A percentile compares a stretch with the other conserved stretches of the same genome.
phyloP scores from a whole-genome alignment of 2,888 invertebrate genomes.

The Philopedon plagiatum region DNA sequence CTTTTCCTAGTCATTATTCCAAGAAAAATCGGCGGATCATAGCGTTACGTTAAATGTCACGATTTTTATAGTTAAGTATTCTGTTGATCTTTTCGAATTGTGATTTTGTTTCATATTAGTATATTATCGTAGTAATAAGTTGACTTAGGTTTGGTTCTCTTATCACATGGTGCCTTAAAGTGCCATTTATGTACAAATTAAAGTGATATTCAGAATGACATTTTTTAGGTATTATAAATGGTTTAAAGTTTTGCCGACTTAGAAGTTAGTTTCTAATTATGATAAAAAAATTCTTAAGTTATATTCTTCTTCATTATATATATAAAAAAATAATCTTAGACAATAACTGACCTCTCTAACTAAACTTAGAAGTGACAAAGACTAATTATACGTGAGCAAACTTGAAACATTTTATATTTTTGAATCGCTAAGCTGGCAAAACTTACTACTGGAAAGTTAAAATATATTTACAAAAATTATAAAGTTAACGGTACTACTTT shows the following conservation, averaged over 20 bases:
- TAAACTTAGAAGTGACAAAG: too few species aligned
- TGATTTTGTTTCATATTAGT: slow-evolving; percentile 5
- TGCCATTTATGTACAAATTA: slow-evolving; percentile 27
- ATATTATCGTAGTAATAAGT: neutral
- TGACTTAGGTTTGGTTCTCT: neutral
- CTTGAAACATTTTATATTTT: too few species aligned
- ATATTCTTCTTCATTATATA: too few species aligned
- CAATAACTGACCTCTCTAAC: too few species aligned
- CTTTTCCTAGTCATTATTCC: slow-evolving; percentile 22
- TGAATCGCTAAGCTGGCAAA: too few species aligned
- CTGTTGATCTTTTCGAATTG: slow-evolving; percentile 23
- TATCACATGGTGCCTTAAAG: slow-evolving; percentile 26
- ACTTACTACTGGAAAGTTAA: too few species aligned
- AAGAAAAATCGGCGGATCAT: neutral
- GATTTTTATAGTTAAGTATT: slow-evolving; percentile 2
- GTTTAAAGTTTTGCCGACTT: neutral
- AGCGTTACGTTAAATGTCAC: neutral
- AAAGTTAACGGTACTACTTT: too few species aligned
- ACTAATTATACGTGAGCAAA: too few species aligned
- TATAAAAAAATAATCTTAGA: too few species aligned
- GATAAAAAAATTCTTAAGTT: too few species aligned
- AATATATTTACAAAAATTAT: too few species aligned
- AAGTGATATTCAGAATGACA: neutral
- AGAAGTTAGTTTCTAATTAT: too few species aligned
- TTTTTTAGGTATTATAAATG: neutral